Evolutionary conservation across 2,888 invertebrate species (phyloP).

Genomic region (Auanema sp.): DNA sequence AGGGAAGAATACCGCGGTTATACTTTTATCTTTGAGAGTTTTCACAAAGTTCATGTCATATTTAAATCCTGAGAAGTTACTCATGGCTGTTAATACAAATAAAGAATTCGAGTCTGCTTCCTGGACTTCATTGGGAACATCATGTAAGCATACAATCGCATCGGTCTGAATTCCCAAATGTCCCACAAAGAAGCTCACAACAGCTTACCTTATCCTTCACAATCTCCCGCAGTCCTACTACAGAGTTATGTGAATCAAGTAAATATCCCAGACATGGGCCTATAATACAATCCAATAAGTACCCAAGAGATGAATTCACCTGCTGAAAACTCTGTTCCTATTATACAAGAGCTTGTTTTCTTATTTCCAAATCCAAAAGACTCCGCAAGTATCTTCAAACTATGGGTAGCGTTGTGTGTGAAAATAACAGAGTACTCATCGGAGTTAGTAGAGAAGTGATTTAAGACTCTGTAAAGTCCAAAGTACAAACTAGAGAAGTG

Average conservation of each 20-base stretch:
- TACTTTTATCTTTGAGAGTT: constrained; percentile 39
- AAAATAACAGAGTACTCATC: constrained; percentile 86
- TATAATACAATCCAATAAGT: neutral
- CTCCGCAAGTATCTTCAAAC: constrained; percentile 82
- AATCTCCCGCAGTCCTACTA: constrained; percentile 84
- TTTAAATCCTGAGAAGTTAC: constrained; percentile 90
- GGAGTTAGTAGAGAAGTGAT: constrained; percentile 79
- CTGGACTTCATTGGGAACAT: constrained; percentile 13
- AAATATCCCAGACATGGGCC: constrained; percentile 65
- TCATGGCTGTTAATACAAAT: constrained; percentile 86
- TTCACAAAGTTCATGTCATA: constrained; percentile 67
- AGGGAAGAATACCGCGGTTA: neutral
- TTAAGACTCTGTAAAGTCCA: constrained; percentile 73
- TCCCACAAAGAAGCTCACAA: neutral
- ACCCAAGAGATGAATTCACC: constrained; percentile 10
- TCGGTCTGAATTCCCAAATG: constrained; percentile 18
- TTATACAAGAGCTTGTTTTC: constrained; percentile 3
- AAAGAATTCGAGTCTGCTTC: constrained; percentile 65
- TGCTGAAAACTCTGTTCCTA: constrained; percentile 11
- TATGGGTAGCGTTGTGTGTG: constrained; percentile 88
- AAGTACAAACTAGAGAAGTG: neutral
- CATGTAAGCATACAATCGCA: constrained; percentile 24
- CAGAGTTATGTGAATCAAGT: constrained; percentile 91
- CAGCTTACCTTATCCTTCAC: constrained; percentile 65
- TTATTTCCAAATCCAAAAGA: constrained; percentile 70